These are phyloP conservation scores for Anabacerthia variegaticeps DNA, from an alignment of 2,797 vertebrate genomes.

Conservation along the genomic window DNA sequence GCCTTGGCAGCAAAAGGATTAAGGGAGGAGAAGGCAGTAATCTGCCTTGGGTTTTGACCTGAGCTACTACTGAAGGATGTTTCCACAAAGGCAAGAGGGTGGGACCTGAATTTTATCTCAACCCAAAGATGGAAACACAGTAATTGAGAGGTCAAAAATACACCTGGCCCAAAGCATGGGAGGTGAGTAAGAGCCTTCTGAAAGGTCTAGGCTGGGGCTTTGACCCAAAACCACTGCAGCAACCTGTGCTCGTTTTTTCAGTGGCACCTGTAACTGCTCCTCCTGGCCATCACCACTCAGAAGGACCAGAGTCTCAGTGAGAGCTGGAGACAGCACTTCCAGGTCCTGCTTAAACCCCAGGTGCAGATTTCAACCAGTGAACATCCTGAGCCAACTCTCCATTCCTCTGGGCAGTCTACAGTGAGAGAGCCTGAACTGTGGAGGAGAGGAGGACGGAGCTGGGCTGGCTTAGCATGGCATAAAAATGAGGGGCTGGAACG, in stretches of 20 bases:
- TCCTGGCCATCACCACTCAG: not conserved
- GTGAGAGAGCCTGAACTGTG: not conserved
- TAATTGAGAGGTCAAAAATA: not conserved
- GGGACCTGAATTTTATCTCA: not conserved
- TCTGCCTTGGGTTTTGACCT: not conserved
- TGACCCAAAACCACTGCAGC: not conserved
- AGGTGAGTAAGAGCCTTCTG: not conserved
- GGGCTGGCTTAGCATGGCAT: not conserved
- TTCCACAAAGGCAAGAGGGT: not conserved
- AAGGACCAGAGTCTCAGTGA: not conserved
- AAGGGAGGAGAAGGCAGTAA: not conserved
- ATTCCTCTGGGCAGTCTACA: not conserved
- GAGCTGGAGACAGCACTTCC: not conserved
- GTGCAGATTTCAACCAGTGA: not conserved
- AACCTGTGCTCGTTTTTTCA: not conserved
- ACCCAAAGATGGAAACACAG: not conserved
- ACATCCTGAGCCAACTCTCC: not conserved
- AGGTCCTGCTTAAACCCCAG: not conserved
- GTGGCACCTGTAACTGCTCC: not conserved
- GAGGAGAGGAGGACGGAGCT: not conserved
- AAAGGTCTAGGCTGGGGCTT: not conserved
- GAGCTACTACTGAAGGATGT: not conserved
- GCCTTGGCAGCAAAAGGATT: not conserved
- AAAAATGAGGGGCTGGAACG: rapidly evolving
- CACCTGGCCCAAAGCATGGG: not conserved